A percentile compares a stretch with the other conserved stretches of the same genome.
phyloP scores from a whole-genome alignment of 2,797 vertebrate genomes.

The Darevskia mixta region DNA sequence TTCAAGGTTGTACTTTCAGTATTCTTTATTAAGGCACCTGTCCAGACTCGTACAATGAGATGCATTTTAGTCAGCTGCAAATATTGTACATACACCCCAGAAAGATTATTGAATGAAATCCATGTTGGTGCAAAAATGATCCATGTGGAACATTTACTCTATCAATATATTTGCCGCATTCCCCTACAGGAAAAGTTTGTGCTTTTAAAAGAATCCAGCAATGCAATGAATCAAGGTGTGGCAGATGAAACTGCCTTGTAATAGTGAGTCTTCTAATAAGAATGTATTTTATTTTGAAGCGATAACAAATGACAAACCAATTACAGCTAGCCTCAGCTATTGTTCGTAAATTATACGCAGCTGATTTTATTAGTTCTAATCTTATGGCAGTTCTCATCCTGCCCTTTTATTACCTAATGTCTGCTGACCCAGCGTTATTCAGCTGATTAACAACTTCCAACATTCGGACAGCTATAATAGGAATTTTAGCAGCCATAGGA shows the following conservation, averaged over 20 bases:
- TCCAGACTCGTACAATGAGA: neutral
- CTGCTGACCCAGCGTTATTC: constrained; percentile 52
- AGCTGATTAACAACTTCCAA: constrained; percentile 53
- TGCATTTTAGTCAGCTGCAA: neutral
- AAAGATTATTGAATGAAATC: neutral
- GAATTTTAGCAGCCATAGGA: constrained; percentile 47
- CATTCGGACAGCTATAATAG: constrained; percentile 52
- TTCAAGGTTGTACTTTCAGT: neutral
- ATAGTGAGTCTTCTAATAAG: constrained; percentile 26
- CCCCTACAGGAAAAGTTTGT: neutral
- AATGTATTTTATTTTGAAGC: constrained; percentile 51
- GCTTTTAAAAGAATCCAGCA: constrained; percentile 26
- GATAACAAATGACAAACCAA: constrained; percentile 58
- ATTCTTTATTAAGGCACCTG: neutral
- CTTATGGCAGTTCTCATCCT: constrained; percentile 41
- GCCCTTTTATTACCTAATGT: constrained; percentile 56
- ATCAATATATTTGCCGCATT: neutral
- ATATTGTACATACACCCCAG: neutral
- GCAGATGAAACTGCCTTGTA: constrained; percentile 34
- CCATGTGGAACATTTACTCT: neutral
- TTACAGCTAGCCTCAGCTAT: constrained; percentile 47
- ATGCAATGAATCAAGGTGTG: constrained; percentile 41
- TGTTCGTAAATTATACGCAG: constrained; percentile 61
- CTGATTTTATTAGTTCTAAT: constrained; percentile 62
- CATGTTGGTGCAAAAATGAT: neutral